phyloP scores from a whole-genome alignment of 2,888 invertebrate genomes.

The Pachymerium ferrugineum region DNA sequence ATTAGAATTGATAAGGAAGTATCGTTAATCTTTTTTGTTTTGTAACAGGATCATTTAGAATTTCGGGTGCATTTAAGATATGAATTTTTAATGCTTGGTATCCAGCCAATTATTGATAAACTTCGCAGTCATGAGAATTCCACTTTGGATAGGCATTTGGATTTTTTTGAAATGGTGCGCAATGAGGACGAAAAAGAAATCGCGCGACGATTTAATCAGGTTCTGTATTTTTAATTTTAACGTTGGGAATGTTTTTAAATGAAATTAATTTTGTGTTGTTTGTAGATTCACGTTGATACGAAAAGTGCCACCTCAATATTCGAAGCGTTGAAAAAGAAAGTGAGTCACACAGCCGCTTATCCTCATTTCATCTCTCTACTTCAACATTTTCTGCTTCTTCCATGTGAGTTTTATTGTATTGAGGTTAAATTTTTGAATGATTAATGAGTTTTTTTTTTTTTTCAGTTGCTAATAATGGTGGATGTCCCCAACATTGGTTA shows the following conservation, averaged over 20 bases:
- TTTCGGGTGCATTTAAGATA: slow-evolving; percentile 91
- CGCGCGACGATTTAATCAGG: slow-evolving; percentile 78
- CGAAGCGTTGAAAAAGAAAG: slow-evolving; percentile 75
- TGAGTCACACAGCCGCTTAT: slow-evolving; percentile 87
- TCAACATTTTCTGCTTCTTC: slow-evolving; percentile 78
- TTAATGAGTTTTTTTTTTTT: slow-evolving; percentile 37
- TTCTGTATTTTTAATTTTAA: no score
- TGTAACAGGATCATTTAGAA: slow-evolving; percentile 64
- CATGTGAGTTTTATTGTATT: slow-evolving; percentile 55
- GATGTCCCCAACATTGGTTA: slow-evolving; percentile 81
- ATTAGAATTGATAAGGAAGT: background rate
- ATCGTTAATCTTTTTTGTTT: background rate
- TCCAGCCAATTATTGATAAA: slow-evolving; percentile 92
- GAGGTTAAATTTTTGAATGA: background rate
- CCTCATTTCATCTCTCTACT: slow-evolving; percentile 85
- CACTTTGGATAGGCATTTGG: slow-evolving; percentile 86
- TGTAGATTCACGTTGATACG: slow-evolving; percentile 78
- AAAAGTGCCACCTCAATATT: slow-evolving; percentile 92
- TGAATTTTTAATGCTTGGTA: slow-evolving; percentile 93
- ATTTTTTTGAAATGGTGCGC: slow-evolving; percentile 97
- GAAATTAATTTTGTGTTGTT: slow-evolving; percentile 33
- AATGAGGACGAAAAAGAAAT: slow-evolving; percentile 94
- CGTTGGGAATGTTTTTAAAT: slow-evolving; percentile 41
- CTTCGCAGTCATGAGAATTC: slow-evolving; percentile 87
- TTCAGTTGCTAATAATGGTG: slow-evolving; percentile 74